phyloP scores from a whole-genome alignment of 2,888 invertebrate species.

The Opisthograptis luteolata region DNA sequence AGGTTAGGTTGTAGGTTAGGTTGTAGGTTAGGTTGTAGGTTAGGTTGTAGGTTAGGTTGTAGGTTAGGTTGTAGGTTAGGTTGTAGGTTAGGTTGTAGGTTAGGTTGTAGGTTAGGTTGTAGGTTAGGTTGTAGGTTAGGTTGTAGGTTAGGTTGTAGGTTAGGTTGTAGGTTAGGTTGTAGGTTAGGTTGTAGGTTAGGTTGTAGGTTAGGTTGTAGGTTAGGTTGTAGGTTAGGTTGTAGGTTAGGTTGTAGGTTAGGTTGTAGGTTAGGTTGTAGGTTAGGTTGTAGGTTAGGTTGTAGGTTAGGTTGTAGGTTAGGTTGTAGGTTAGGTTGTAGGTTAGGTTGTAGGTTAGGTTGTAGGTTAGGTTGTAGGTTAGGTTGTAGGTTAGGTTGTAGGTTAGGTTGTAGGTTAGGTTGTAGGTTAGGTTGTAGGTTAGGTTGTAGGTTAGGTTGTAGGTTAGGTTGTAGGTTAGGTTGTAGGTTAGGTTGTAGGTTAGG shows the following conservation, averaged over 20 bases:
- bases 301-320: conserved; percentile 4
- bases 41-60: conserved; percentile 2
- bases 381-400: conserved; percentile 2
- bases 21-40: conserved; percentile 2
- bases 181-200: conserved; percentile 4
- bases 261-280: conserved; percentile 2
- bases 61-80: conserved; percentile 4
- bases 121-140: conserved; percentile 4
- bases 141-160: conserved; percentile 2
- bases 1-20: conserved; percentile 4
- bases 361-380: conserved; percentile 3
- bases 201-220: conserved; percentile 2
- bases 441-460: conserved; percentile 2
- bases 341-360: conserved; percentile 2
- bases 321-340: conserved; percentile 2
- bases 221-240: conserved; percentile 2
- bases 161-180: conserved; percentile 2
- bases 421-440: conserved; percentile 4
- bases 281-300: conserved; percentile 2
- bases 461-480: conserved; percentile 13
- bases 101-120: conserved; percentile 2
- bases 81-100: conserved; percentile 2
- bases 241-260: conserved; percentile 4
- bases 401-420: conserved; percentile 2
- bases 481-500: conserved; percentile 10